Conservation (phyloP, 2,113 vertebrate genomes). For the Petromus typicus region DNA sequence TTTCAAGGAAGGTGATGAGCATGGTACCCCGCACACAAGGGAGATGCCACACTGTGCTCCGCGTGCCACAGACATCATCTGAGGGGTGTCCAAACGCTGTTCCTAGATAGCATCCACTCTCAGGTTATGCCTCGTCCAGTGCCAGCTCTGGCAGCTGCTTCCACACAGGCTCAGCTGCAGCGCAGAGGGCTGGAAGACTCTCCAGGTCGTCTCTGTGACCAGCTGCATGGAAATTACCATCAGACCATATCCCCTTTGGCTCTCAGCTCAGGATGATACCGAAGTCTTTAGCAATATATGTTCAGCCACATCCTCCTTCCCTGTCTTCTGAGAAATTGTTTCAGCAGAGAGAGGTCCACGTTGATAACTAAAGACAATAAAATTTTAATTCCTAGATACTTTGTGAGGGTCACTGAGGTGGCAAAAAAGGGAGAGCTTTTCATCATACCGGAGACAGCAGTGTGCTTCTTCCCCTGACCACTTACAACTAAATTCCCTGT, state of each 20-base stretch:
- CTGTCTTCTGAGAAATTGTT: slow-evolving; percentile 39
- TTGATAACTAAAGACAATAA: neutral
- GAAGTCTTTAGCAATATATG: neutral
- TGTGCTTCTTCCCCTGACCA: neutral
- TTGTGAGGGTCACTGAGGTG: neutral
- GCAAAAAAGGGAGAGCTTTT: neutral
- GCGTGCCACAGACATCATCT: neutral
- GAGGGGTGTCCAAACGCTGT: rapidly evolving
- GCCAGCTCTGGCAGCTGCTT: neutral
- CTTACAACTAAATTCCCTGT: neutral
- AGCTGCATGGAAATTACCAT: slow-evolving; percentile 20
- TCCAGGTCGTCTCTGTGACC: neutral
- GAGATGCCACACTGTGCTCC: neutral
- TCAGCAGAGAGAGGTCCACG: neutral
- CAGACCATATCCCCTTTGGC: rapidly evolving
- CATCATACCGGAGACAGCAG: neutral
- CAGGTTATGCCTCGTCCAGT: neutral
- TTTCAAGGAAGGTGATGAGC: neutral
- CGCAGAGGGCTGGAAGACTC: neutral
- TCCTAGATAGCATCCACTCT: rapidly evolving
- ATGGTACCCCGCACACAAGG: neutral
- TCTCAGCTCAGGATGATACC: neutral
- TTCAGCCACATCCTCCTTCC: neutral
- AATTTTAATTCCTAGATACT: slow-evolving; percentile 49
- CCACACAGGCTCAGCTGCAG: neutral